Base-by-base conservation (phyloP, 2,113 vertebrate genomes). In the Pipra filicauda region DNA sequence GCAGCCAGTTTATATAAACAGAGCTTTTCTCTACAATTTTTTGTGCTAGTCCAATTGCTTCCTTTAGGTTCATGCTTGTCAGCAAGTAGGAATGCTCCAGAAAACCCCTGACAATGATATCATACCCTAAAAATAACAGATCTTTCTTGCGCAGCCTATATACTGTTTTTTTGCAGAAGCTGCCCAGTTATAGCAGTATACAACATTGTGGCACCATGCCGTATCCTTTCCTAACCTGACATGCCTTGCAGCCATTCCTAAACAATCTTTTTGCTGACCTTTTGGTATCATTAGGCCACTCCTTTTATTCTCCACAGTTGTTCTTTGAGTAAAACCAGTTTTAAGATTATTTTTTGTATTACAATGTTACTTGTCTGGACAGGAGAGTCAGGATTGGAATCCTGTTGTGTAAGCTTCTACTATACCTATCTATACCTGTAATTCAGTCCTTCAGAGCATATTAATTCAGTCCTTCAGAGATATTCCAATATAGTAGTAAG, bases 1-100 rank as follows among this genome's bases (percentile, higher is more conserved):
- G 91, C 93, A 95, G 79, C 27, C n/a, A 7, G 62, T 93, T 92
- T 37, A 77, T 64, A n/a, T 86, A 93, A 95, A 96, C 52, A 97
- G 35, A 91, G 67, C 55, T 92, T 92, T 96, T 94, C 91, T 93
- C 64, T 88, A 26, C 27, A 31, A 9, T 41, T 83, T 93, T 86
- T 94, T 89, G 11, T 91, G 76, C 57, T 77, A 78, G 33, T 84
- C 30, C 79, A 91, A 81, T 64, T 86, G 59, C 69, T 93, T 81
- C 48, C 73, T 84, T 96, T 93, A 74, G 41, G 19, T 93, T 93
- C 3, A 3, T 93, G 61, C 86, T 88, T 91, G 89, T 91, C 86
- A 89, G 91, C 76, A 95, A 92, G 79, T 67, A 74, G 55, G 69
- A 84, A 86, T 80, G 21, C 86, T 95, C 72, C 83, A 95, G 76